Percentiles rank a stretch among this genome's conserved stretches.
These are phyloP conservation scores for Odobenus rosmarus DNA, from an alignment of 2,113 vertebrate species.

Conservation along the genomic window DNA sequence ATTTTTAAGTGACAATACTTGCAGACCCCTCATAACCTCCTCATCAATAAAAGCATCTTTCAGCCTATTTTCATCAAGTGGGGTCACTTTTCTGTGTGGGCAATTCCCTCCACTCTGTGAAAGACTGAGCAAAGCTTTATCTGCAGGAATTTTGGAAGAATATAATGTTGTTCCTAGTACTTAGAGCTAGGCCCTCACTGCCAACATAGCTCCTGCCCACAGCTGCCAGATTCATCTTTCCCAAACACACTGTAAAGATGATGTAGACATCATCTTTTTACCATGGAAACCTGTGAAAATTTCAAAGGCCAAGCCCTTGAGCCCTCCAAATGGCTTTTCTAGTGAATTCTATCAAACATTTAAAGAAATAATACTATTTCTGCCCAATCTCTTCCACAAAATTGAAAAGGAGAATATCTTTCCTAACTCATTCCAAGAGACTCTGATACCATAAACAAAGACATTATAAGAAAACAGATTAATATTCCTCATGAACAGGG, in stretches of 20 bases:
- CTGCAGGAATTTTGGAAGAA: neutral
- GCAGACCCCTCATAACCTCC: neutral
- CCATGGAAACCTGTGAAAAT: neutral
- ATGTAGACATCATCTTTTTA: neutral
- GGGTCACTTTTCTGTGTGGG: neutral
- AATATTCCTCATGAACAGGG: neutral
- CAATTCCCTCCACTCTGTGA: neutral
- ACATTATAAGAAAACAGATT: neutral
- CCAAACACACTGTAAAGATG: neutral
- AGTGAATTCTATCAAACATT: neutral
- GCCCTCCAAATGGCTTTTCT: neutral
- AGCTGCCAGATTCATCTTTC: neutral
- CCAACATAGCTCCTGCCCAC: neutral
- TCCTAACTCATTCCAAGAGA: slow-evolving; percentile 18
- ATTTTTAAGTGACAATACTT: neutral
- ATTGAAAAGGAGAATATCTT: neutral
- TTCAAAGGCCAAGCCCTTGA: slow-evolving; percentile 4
- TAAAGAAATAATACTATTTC: neutral
- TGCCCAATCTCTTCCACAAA: neutral
- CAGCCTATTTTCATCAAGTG: neutral
- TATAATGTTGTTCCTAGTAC: neutral
- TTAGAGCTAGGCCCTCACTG: neutral
- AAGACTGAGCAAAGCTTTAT: neutral
- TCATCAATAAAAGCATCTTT: neutral
- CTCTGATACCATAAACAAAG: neutral